Percentiles rank a stretch among this genome's conserved stretches.
These are phyloP conservation scores for Pharmacophagus antenor DNA, from an alignment of 2,888 invertebrate species.

Conservation along the genomic window DNA sequence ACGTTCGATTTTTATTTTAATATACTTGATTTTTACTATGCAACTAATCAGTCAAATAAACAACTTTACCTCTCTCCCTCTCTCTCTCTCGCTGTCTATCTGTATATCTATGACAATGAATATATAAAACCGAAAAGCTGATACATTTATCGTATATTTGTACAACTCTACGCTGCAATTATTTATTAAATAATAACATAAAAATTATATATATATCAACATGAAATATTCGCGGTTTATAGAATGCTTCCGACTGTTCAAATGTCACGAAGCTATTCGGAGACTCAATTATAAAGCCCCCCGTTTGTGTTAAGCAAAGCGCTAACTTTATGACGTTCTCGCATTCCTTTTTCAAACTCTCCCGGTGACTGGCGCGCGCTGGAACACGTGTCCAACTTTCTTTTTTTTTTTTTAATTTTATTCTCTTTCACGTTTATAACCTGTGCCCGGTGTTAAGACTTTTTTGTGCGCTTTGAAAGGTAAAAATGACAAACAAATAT, in stretches of 20 bases:
- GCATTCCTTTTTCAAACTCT: slow-evolving; percentile 26
- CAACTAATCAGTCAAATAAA: no score
- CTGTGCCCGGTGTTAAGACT: neutral
- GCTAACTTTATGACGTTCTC: slow-evolving; percentile 25
- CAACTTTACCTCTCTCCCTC: no score
- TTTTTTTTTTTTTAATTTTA: slow-evolving; percentile 11
- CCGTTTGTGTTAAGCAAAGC: slow-evolving; percentile 21
- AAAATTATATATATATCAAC: no score
- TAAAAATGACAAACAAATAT: neutral
- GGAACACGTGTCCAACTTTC: slow-evolving; percentile 11
- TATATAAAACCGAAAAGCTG: no score
- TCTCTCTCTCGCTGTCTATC: no score
- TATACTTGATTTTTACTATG: no score
- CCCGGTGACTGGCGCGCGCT: slow-evolving; percentile 3
- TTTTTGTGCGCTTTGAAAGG: neutral
- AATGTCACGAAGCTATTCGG: slow-evolving; percentile 11
- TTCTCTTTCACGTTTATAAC: slow-evolving; percentile 10
- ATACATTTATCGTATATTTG: no score
- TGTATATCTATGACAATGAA: no score
- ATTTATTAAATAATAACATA: neutral
- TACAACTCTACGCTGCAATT: no score
- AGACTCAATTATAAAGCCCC: slow-evolving; percentile 25
- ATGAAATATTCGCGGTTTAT: slow-evolving; percentile 20
- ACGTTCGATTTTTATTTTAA: no score
- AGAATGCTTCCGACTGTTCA: slow-evolving; percentile 18